phyloP scores from a whole-genome alignment of 2,113 vertebrate species.

The Pimephales promelas region DNA sequence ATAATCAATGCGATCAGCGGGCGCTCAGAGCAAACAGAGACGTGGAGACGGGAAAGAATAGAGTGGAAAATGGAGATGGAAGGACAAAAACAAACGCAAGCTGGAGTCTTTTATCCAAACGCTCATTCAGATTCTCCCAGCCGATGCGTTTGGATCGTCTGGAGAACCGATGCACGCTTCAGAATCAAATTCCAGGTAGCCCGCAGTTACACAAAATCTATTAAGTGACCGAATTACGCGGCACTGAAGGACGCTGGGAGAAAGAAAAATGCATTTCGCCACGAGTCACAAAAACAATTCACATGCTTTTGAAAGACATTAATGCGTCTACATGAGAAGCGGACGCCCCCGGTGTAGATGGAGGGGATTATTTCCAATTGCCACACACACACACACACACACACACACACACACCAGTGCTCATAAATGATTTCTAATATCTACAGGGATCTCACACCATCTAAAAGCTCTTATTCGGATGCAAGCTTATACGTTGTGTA shows the following conservation, averaged over 20 bases:
- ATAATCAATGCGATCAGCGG: constrained; percentile 33
- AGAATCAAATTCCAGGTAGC: background rate
- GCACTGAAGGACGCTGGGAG: background rate
- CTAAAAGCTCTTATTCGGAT: background rate
- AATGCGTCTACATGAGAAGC: constrained; percentile 9
- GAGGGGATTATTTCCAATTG: background rate
- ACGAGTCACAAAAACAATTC: constrained; percentile 1
- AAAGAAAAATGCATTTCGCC: background rate
- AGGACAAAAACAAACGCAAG: background rate
- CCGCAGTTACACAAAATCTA: constrained; percentile 14
- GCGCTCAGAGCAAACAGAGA: constrained; percentile 1
- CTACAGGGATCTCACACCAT: no score
- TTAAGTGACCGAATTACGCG: background rate
- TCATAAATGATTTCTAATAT: constrained; percentile 6
- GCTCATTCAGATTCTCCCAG: background rate
- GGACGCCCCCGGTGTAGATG: background rate
- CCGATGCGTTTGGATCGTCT: background rate
- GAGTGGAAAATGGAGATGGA: background rate
- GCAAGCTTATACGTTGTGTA: background rate
- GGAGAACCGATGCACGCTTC: background rate
- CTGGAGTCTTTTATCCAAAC: background rate
- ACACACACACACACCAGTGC: background rate
- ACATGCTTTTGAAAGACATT: constrained; percentile 16
- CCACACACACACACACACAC: constrained; percentile 5
- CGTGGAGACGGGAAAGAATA: background rate